phyloP scores from a whole-genome alignment of 2,113 vertebrate genomes.

The Morone saxatilis region DNA sequence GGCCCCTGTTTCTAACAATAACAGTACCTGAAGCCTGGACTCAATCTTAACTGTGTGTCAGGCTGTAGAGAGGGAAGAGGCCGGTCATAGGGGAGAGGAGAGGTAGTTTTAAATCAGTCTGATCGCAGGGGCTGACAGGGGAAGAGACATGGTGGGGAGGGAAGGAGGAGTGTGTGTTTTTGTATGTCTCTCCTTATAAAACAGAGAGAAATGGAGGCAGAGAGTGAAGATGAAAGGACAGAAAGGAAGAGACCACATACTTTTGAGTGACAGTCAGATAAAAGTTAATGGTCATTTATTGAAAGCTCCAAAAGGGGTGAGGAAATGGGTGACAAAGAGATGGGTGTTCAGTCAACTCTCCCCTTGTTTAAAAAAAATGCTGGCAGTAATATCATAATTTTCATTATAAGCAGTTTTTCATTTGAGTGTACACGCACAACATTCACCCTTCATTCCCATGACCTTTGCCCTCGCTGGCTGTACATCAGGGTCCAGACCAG shows the following conservation, averaged over 20 bases:
- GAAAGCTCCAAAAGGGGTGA: background rate
- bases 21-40: conserved; percentile 49
- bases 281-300: background rate
- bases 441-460: conserved; percentile 66
- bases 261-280: background rate
- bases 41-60: conserved; percentile 40
- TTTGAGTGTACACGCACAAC: conserved; percentile 13
- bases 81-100: conserved; percentile 17
- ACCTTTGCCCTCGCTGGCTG: conserved; percentile 50
- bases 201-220: conserved; percentile 4
- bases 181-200: conserved; percentile 11
- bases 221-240: background rate
- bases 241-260: background rate
- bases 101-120: conserved; percentile 29
- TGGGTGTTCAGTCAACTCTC: conserved; percentile 21
- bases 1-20: conserved; percentile 27
- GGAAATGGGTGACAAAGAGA: background rate
- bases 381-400: conserved; percentile 9
- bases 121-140: background rate
- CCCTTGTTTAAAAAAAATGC: background rate
- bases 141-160: background rate
- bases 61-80: conserved; percentile 23
- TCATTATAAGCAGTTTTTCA: conserved; percentile 16
- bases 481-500: conserved; percentile 37
- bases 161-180: background rate